Base-by-base conservation (phyloP, 2,888 invertebrate species). In the Octonoba sinensis region DNA sequence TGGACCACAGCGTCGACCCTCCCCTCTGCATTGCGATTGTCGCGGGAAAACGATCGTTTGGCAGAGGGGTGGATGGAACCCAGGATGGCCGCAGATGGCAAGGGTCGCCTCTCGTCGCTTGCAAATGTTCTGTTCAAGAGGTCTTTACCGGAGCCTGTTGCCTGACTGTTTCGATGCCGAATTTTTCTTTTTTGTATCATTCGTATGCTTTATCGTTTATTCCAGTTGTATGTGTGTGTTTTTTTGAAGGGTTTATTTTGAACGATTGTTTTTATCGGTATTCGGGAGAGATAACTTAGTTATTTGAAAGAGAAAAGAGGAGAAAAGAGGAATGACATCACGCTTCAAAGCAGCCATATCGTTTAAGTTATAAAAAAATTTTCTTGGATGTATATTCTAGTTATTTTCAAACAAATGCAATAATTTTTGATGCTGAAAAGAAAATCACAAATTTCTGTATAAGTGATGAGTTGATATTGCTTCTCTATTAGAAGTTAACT, bases 111-210 rank as follows among this genome's bases (percentile, higher is more conserved):
- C 54, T 67, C 62, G 44, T 60, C 60, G 76, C 76, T 62, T 76
- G 76, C 76, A 76, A 76, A 76, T 76, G 76, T 69, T 60, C 76
- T 69, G 67, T 51, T 75, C 67, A 69, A 62, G 60, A 62, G 62
- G 36, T 69, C 59, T 62, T 76, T 69, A 20, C 22, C 16, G 44
- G 62, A 64, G 70, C 77, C 77, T 77, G 77, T 77, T 71, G 77
- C 77, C 64, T 44, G 47, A 18, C 44, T 57, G 60, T 67, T 76
- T 67, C 49, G 49, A n/a, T 36, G 57, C 57, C 27, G 13, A 27
- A 13, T 56, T 57, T 74, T 56, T 66, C 18, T 49, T 46, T 49
- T 20, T 36, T 51, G 44, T 57, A 56, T 46, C 24, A 54, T 54
- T 64, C 64, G 20, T 49, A 44, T 54, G 46, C 47, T 74, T 46